A percentile compares a stretch with the other conserved stretches of the same genome.
Conservation (phyloP, 2,113 vertebrate genomes). For the human (Homo sapiens) region GRCh38 chr1:53380501-53381000, state of each 20-base stretch:
- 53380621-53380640: neutral
- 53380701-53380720: neutral
- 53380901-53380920: constrained; percentile 26
- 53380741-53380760: neutral
- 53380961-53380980: rapidly evolving
- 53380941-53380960: neutral
- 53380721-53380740: neutral
- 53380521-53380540: neutral
- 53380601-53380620: neutral
- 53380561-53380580: constrained; percentile 33
- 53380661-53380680: neutral
- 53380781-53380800: neutral
- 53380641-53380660: neutral
- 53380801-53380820: neutral
- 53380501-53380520: neutral
- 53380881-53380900: constrained; percentile 30
- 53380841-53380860: constrained; percentile 31
- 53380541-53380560: neutral
- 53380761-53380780: neutral
- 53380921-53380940: neutral
- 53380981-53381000: rapidly evolving
- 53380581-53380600: neutral
- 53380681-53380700: neutral
- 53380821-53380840: neutral
- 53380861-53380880: neutral